Conservation (phyloP, 1,140 invertebrate genomes). For the Tyrophagus putrescentiae region DNA sequence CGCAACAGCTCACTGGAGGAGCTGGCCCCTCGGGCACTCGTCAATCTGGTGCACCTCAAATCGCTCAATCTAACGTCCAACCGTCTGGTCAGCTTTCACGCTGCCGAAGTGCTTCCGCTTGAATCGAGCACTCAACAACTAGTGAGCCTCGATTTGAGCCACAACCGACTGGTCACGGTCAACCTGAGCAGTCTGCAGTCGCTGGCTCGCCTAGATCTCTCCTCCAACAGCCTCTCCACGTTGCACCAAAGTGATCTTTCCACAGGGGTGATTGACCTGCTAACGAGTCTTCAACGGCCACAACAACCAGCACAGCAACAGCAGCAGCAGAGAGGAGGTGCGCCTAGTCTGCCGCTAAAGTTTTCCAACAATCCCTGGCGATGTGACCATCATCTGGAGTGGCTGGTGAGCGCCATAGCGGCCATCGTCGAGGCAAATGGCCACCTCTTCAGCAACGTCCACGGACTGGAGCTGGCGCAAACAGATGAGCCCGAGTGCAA, state of each 20-base stretch:
- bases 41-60: neutral
- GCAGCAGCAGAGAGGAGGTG: neutral
- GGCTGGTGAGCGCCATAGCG: neutral
- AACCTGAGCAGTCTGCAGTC: neutral
- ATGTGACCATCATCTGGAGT: conserved; percentile 24
- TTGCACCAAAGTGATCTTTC: neutral
- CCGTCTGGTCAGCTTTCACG: neutral
- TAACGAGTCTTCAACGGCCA: neutral
- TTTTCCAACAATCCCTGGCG: conserved; percentile 24
- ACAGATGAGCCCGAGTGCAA: conserved; percentile 21
- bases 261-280: neutral
- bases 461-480: neutral
- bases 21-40: neutral
- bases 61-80: neutral
- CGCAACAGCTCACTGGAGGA: neutral
- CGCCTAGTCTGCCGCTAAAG: neutral
- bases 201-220: neutral
- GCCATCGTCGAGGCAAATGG: conserved; percentile 17
- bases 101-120: neutral
- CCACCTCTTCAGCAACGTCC: conserved; percentile 17
- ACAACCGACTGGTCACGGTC: conserved; percentile 3
- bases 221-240: neutral
- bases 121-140: neutral
- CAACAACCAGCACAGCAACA: too few relatives aligned
- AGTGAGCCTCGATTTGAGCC: neutral